These are phyloP conservation scores for Tyrophagus putrescentiae DNA, from an alignment of 1,140 invertebrate species.

Conservation along the genomic window DNA sequence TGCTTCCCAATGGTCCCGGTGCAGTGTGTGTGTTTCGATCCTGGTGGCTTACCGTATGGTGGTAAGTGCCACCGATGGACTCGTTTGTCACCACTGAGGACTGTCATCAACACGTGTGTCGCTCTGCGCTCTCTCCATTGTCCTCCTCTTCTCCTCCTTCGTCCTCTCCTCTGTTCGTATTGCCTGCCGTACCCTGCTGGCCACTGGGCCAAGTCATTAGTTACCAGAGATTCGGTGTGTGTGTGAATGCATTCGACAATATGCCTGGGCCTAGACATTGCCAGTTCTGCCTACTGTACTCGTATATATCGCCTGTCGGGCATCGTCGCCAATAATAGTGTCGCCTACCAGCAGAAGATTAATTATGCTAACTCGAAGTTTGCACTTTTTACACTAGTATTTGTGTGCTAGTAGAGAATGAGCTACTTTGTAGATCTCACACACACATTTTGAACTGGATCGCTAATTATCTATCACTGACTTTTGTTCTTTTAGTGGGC, in stretches of 20 bases:
- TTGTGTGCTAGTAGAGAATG: no score
- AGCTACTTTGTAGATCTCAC: no score
- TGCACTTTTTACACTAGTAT: not conserved
- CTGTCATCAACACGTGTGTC: conserved; percentile 20
- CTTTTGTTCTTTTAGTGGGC: no score
- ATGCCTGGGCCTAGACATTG: no score
- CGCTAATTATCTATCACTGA: conserved; percentile 3
- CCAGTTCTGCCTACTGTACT: no score
- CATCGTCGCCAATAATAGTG: not conserved
- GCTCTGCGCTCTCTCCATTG: not conserved
- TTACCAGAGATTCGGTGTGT: not conserved
- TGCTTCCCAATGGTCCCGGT: not conserved
- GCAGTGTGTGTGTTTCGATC: not conserved
- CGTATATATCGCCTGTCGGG: no score
- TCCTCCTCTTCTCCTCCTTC: no score
- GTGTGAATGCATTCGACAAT: conserved; percentile 4
- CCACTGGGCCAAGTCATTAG: not conserved
- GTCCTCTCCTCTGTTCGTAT: no score
- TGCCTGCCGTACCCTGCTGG: not conserved
- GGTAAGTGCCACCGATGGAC: not conserved
- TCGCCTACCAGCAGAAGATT: not conserved
- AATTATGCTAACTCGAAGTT: conserved; percentile 4
- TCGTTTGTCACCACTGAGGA: conserved; percentile 1
- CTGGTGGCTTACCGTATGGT: conserved; percentile 1
- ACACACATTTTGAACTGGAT: not conserved